Evolutionary conservation across 1,140 invertebrate species (phyloP), one percentile per base, ranked within the genome.

Genomic region (Aphidius gifuensis): DNA sequence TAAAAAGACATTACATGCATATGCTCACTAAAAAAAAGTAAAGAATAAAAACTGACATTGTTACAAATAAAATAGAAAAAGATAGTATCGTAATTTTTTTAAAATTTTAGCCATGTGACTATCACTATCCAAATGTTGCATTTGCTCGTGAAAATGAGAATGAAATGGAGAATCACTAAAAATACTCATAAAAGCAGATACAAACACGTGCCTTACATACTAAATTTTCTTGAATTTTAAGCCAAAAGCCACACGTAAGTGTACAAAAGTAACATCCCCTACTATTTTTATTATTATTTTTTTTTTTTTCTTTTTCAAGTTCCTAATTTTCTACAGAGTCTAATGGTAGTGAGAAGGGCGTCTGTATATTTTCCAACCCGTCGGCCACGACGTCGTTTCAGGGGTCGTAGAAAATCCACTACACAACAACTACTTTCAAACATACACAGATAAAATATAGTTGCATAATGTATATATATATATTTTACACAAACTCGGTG

Each of bases 121-220:
- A 32, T 32, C 23, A 32, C 23, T 32, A 32, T 32, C 4, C 23
- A 32, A 32, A 32, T 40, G 54, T 42, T 66, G 50, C 49, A 60
- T 32, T 32, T 32, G 2, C 4, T 67, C 65, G 62, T 61, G 68
- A 73, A 74, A 80, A 79, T 74, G 74, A 77, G 74, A 68, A 75
- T 71, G 75, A 78, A 74, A 76, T 69, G 74, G 71, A 70, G 72
- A 72, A 78, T 77, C 70, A 71, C 69, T 44, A 58, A 68, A 71
- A 76, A 74, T 73, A 69, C 72, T 79, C 77, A 76, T 80, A 80
- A 80, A 78, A 75, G 73, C 70, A 72, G 74, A 79, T 77, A 73
- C 72, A 72, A 76, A 76, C 73, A 75, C 77, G 77, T 81, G 78
- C 75, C 69, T 76, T 74, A 78, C 78, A 80, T 81, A 76, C 76